Evolutionary conservation across 2,888 invertebrate species (phyloP), one percentile per base, ranked within the genome.

Genomic region (Caenorhabditis sinica): DNA sequence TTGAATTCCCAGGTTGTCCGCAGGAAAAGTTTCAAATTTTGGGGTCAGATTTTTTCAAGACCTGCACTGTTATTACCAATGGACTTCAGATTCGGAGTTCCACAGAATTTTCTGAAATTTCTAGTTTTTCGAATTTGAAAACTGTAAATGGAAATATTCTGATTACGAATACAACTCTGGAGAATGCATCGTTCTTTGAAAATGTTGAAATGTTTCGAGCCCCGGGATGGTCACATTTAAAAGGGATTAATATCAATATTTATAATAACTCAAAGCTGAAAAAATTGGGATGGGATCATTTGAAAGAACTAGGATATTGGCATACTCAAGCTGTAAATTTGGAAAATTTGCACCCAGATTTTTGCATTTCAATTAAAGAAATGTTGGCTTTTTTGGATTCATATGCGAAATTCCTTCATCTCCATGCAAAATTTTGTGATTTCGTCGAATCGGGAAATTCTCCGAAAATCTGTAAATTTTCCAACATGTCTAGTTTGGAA

Each of bases 281-380:
- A 45, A 23, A 28, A 28, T 23, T 65, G 23, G 65, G 43, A 65
- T 28, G 15, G 45, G 9, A 25, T 11, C 25, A 43, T 5, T 65
- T 65, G 6, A 43, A 65, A 28, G 65, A 45, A 5, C 25, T 58
- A 0, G 58, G 33, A 8, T 36, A 15, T 2, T 58, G 43, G 4
- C 25, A 20, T 9, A 23, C 51, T 11, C 5, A 20, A 4, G 20
- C 30, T 1, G 43, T 71, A 0, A 58, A 71, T 17, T 3, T 71
- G 23, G n/a, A 43, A 49, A 28, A 45, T 13, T 11, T 58, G 9
- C 72, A 72, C n/a, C 30, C 72, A 15, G 45, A 60, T 20, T 72
- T 72, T n/a, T 72, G 72, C 23, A 6, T 72, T 0, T 20, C 58
- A 28, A 20, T 49, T 13, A 13, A 60, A 13, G 72, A 72, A 49